Percentiles rank a stretch among this genome's conserved stretches.
phyloP scores from a whole-genome alignment of 2,797 vertebrate species.

The Lepus townsendii region DNA sequence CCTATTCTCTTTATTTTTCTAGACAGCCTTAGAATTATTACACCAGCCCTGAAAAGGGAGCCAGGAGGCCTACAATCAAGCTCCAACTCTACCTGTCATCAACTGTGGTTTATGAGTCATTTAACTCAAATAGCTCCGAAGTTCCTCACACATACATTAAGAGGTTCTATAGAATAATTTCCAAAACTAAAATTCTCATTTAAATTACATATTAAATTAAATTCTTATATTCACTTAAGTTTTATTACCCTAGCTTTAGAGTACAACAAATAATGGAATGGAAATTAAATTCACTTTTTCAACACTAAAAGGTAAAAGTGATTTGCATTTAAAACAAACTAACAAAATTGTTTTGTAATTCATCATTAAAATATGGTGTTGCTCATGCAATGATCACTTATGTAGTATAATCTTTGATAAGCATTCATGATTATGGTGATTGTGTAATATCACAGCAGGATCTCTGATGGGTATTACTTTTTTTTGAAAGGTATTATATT shows the following conservation, averaged over 20 bases:
- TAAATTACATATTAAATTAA: conserved; percentile 38
- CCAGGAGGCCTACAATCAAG: background rate
- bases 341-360: background rate
- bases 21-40: background rate
- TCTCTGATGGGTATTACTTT: background rate
- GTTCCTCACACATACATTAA: background rate
- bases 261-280: conserved; percentile 18
- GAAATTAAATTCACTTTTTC: conserved; percentile 41
- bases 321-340: background rate
- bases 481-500: too few relatives aligned
- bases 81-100: background rate
- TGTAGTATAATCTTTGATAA: background rate
- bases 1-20: background rate
- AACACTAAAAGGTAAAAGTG: background rate
- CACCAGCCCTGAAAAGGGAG: background rate
- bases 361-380: background rate
- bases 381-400: background rate
- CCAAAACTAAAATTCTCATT: conserved; percentile 44
- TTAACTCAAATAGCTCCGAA: background rate
- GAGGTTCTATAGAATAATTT: conserved; percentile 2
- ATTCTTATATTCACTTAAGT: conserved; percentile 13
- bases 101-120: conserved; percentile 1
- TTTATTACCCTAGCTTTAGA: background rate
- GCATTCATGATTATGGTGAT: background rate
- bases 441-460: background rate